A percentile compares a stretch with the other conserved stretches of the same genome.
Evolutionary conservation across 2,888 invertebrate species (phyloP).

Genomic region (Zygaena filipendulae): DNA sequence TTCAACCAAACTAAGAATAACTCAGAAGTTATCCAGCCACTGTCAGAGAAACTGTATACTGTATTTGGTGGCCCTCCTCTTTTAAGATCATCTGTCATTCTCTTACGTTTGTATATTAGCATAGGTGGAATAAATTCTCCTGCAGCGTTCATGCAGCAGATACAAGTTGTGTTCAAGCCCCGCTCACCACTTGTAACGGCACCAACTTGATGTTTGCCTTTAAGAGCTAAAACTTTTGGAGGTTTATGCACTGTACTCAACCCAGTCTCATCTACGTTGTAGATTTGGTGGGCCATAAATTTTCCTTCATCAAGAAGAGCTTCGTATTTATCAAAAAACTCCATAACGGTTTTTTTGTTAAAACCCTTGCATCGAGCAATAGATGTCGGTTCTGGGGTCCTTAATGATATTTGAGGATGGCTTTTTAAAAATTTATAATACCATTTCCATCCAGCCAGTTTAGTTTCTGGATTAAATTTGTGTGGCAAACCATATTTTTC

Average conservation of each 20-base stretch:
- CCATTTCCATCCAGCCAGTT: conserved; percentile 13
- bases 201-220: conserved; percentile 16
- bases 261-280: conserved; percentile 16
- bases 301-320: conserved; percentile 11
- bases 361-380: conserved; percentile 9
- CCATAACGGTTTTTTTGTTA: conserved; percentile 12
- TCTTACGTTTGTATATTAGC: conserved; percentile 12
- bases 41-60: conserved; percentile 15
- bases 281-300: conserved; percentile 16
- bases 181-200: conserved; percentile 15
- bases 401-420: conserved; percentile 14
- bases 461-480: conserved; percentile 12
- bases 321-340: conserved; percentile 14
- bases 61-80: conserved; percentile 15
- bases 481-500: conserved; percentile 12
- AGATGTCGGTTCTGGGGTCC: conserved; percentile 13
- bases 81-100: conserved; percentile 16
- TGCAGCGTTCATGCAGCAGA: conserved; percentile 13
- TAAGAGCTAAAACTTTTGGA: conserved; percentile 16
- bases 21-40: conserved; percentile 17
- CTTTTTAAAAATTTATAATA: conserved; percentile 15
- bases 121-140: conserved; percentile 18
- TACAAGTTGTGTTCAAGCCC: conserved; percentile 13
- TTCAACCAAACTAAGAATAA: conserved; percentile 17
- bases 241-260: conserved; percentile 15